Conservation (phyloP, 2,888 invertebrate species). For the Leptura quadrifasciata region DNA sequence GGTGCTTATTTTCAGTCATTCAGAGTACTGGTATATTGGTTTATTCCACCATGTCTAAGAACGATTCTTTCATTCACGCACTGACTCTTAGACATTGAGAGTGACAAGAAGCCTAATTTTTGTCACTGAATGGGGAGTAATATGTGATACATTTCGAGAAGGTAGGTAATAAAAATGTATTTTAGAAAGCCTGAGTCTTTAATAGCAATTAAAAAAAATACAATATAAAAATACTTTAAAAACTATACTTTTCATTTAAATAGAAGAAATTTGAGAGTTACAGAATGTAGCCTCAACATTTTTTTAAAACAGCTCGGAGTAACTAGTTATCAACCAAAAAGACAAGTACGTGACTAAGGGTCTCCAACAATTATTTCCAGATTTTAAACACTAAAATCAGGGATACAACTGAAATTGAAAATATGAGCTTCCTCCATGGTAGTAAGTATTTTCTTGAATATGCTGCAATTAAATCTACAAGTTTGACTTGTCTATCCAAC, state of each 20-base stretch:
- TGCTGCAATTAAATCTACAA: constrained; percentile 75
- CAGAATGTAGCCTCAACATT: background rate
- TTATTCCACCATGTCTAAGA: too few relatives aligned
- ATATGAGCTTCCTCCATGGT: constrained; percentile 60
- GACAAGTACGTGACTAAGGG: background rate
- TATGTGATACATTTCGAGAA: too few relatives aligned
- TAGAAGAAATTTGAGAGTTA: background rate
- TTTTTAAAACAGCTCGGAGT: background rate
- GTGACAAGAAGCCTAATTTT: too few relatives aligned
- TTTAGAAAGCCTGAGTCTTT: background rate
- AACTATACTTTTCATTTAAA: background rate
- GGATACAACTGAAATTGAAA: constrained; percentile 50
- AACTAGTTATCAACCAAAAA: background rate
- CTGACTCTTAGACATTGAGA: too few relatives aligned
- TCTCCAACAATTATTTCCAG: constrained; percentile 20
- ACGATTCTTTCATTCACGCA: too few relatives aligned
- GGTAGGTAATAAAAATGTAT: too few relatives aligned
- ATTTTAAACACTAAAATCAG: constrained; percentile 42
- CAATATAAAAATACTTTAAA: background rate
- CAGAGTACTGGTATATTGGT: too few relatives aligned
- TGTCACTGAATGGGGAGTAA: too few relatives aligned
- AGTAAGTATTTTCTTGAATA: constrained; percentile 51
- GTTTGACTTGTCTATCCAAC: constrained; percentile 74
- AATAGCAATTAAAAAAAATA: background rate
- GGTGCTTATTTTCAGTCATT: too few relatives aligned